Evolutionary conservation across 2,888 invertebrate species (phyloP).

Genomic region (Platycheirus albimanus): DNA sequence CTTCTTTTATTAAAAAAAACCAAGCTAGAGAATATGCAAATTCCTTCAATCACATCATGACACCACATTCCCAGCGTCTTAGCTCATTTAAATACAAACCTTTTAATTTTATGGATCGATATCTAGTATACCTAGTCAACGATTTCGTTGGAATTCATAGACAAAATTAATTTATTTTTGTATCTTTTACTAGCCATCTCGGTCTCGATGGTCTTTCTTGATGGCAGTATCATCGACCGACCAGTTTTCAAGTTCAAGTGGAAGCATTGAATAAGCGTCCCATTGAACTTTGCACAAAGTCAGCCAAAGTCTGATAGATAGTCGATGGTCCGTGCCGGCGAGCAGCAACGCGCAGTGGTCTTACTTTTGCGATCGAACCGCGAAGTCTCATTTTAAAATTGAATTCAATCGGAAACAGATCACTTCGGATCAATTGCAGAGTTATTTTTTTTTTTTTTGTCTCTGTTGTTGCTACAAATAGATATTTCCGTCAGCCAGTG

Average conservation of each 20-base stretch:
- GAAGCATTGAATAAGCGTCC: constrained; percentile 46
- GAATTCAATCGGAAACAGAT: constrained; percentile 57
- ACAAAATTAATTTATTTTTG: neutral
- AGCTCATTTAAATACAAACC: neutral
- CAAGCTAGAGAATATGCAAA: neutral
- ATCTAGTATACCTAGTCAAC: neutral
- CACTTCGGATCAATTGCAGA: constrained; percentile 35
- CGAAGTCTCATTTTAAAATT: constrained; percentile 49
- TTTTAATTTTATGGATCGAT: constrained; percentile 12
- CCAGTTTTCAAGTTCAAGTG: constrained; percentile 65
- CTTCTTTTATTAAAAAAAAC: neutral
- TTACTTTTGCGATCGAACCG: constrained; percentile 6
- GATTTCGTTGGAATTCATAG: constrained; percentile 34
- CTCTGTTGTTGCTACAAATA: neutral
- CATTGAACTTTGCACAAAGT: constrained; percentile 58
- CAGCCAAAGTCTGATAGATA: neutral
- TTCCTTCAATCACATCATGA: neutral
- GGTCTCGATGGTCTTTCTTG: constrained; percentile 1
- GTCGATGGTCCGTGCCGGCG: constrained; percentile 9
- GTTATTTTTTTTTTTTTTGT: neutral
- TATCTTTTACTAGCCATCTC: neutral
- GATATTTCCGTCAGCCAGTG: neutral
- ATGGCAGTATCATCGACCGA: constrained; percentile 9
- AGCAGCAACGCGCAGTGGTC: constrained; percentile 2
- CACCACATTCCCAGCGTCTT: neutral